phyloP scores from a whole-genome alignment of 2,888 invertebrate genomes.

The Oasisia sp. region DNA sequence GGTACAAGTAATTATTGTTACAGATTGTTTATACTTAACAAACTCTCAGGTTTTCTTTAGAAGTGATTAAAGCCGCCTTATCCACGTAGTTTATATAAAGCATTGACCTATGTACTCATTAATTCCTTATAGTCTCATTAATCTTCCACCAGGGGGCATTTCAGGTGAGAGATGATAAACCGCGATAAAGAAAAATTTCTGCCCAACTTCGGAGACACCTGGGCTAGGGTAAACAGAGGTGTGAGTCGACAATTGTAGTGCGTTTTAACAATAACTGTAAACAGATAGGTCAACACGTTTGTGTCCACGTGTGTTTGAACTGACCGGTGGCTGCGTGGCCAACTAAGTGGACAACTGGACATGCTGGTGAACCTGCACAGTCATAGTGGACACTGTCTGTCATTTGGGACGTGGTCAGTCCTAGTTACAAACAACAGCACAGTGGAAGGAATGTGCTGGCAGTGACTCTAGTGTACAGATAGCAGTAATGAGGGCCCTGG shows the following conservation, averaged over 20 bases:
- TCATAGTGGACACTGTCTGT: not conserved
- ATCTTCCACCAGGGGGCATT: not conserved
- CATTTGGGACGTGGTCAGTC: not conserved
- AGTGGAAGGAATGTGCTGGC: too few relatives aligned
- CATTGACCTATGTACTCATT: not conserved
- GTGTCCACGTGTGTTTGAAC: not conserved
- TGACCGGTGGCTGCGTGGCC: not conserved
- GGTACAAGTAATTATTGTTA: too few relatives aligned
- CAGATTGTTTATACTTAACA: too few relatives aligned
- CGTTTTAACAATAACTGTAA: not conserved
- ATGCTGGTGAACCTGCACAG: not conserved
- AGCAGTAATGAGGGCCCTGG: too few relatives aligned
- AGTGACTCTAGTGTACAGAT: too few relatives aligned
- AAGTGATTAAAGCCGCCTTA: not conserved
- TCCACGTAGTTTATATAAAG: not conserved
- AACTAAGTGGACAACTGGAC: not conserved
- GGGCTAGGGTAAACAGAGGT: not conserved
- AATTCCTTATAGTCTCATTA: not conserved
- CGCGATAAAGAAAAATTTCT: not conserved
- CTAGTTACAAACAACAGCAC: not conserved
- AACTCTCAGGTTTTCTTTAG: not conserved
- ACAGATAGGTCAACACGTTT: not conserved
- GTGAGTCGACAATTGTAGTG: not conserved
- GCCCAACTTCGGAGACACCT: not conserved
- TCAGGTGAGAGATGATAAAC: slow-evolving; percentile 5